Evolutionary conservation across 1,140 invertebrate genomes (phyloP), one percentile per base, ranked within the genome.

Genomic region (Trachymyrmex septentrionalis): DNA sequence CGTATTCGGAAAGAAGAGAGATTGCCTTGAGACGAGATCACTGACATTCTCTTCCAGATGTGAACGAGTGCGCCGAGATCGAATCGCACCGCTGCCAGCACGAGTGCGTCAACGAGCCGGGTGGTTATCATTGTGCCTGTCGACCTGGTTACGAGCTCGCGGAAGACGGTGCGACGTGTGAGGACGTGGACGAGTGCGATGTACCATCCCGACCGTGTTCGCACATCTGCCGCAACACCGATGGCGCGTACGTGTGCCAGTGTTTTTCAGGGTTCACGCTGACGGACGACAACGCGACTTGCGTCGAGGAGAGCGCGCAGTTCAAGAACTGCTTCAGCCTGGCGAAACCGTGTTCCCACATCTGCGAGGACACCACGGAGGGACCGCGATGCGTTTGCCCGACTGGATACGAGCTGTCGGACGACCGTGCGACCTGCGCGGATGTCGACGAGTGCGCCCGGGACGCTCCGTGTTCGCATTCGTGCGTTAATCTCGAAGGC

Each of bases 1-100:
- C 27, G 9, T n/a, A n/a, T 6, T 27, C 2, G 12, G 50, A 30
- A 55, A 55, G 27, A 0, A 63, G n/a, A n/a, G n/a, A n/a, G 57
- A 38, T 73, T 24, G 24, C 9, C 67, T 44, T 48, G 57, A 76
- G 61, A 2, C 30, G 30, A 34, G 9, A 21, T 55, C n/a, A 38
- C 19, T n/a, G 0, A 38, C 2, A 48, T 66, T 12, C 14, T 72
- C n/a, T 92, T 24, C 14, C 88, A 97, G 98, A 98, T 95, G 96
- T 98, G 30, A 96, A 98, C 87, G 98, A 98, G 93, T 98, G 98
- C 92, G 93, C 95, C 21, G 96, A 97, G 67, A 95, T 95, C 14
- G 92, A 93, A 14, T 87, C 94, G 4, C 96, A 96, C 55, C 95
- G 95, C 1, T 97, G 96, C 80, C 96, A 95, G 48, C 95, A 97